Evolutionary conservation across 1,140 invertebrate genomes (phyloP), one percentile per base, ranked within the genome.

Genomic region (Drosophila yakuba): DNA sequence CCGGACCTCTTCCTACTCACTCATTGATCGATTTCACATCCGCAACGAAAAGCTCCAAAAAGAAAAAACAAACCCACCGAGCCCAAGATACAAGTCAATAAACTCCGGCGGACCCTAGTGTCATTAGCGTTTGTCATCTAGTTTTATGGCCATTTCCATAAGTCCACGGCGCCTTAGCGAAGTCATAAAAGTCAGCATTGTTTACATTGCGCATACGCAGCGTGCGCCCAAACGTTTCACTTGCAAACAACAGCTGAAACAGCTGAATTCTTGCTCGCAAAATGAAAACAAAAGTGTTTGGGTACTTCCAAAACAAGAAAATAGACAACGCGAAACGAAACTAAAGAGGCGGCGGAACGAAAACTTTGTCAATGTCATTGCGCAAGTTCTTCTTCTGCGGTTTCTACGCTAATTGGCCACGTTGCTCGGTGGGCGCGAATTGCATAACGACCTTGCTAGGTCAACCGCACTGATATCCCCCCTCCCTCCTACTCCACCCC

Each of bases 121-220:
- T 75, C 54, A 74, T 74, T 64, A 74, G 60, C 71, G 74, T 64
- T 61, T 41, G 64, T 71, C 67, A 69, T 58, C 51, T 15, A 69
- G 64, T 71, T 71, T 71, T 71, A 43, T 71, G 47, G 57, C 47
- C 69, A 60, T 57, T 71, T 73, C 68, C 68, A 50, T 28, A 71
- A 54, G 72, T 55, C 43, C 43, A 55, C 56, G 45, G 47, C 45
- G 62, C 55, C 67, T 80, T 71, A 52, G 50, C 58, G 72, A 25
- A 57, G 55, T 36, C 60, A n/a, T 62, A 59, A 68, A 48, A 44
- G 61, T 59, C 48, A 44, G 36, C 68, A 62, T 61, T 86, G 55
- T 68, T 71, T 63, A 58, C 69, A 86, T 82, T 82, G 69, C 74
- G 60, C 78, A 85, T 86, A 86, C 78, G 83, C 62, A 45, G 39